Conservation (phyloP, 2,113 vertebrate genomes). For the Toxostoma redivivum region DNA sequence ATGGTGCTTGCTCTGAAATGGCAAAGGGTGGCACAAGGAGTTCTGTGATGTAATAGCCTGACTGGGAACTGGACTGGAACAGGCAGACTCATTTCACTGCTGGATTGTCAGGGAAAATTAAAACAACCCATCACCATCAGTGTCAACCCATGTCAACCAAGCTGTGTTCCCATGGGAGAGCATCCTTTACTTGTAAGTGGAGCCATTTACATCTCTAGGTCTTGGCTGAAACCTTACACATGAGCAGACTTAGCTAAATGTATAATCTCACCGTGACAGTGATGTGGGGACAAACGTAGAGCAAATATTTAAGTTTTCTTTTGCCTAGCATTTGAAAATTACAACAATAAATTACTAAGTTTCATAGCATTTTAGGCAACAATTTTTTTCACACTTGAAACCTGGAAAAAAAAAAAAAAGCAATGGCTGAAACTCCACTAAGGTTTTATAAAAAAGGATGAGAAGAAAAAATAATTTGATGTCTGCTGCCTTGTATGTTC, state of each 20-base stretch:
- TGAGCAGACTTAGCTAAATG: neutral
- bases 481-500: neutral
- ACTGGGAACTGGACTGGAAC: neutral
- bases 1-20: neutral
- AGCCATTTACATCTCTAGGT: neutral
- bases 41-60: neutral
- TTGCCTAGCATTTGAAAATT: neutral
- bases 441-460: neutral
- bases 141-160: neutral
- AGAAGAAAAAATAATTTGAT: neutral
- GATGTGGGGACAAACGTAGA: neutral
- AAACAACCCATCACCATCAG: neutral
- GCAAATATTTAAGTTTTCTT: neutral
- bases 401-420: neutral
- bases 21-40: neutral
- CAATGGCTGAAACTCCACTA: neutral
- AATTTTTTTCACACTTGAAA: neutral
- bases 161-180: neutral
- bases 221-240: neutral
- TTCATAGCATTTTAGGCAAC: neutral
- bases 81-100: neutral
- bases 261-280: neutral
- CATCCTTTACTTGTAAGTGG: neutral
- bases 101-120: neutral
- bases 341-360: neutral